A percentile compares a stretch with the other conserved stretches of the same genome.
Evolutionary conservation across 1,140 invertebrate species (phyloP).

Genomic region (Rhagoletis zephyria): DNA sequence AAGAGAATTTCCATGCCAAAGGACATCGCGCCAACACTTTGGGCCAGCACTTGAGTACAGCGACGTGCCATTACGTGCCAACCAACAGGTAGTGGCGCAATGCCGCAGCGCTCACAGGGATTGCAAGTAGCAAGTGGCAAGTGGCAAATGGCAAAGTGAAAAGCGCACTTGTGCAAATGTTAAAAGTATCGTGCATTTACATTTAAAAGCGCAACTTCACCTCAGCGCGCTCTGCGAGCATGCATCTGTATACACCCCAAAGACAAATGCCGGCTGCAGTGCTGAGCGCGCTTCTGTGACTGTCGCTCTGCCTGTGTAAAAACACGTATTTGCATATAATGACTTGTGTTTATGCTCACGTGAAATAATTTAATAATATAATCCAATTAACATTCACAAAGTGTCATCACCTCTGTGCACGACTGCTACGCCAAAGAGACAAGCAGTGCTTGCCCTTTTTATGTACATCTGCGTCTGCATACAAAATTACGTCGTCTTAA

Average conservation of each 20-base stretch:
- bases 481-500: neutral
- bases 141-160: neutral
- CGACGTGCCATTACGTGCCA: neutral
- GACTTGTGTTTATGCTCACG: neutral
- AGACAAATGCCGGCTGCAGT: neutral
- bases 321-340: neutral
- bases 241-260: neutral
- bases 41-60: neutral
- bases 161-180: neutral
- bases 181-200: neutral
- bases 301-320: too few species aligned
- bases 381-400: neutral
- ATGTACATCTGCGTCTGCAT: neutral
- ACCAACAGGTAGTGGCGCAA: neutral
- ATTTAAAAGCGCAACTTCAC: neutral
- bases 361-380: conserved; percentile 3
- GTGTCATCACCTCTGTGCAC: neutral
- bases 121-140: neutral
- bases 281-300: neutral
- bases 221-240: neutral
- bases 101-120: neutral
- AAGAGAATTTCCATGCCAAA: neutral
- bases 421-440: neutral
- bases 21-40: neutral
- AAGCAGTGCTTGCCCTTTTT: neutral